phyloP scores from a whole-genome alignment of 2,113 vertebrate species.

The Tinamus guttatus region DNA sequence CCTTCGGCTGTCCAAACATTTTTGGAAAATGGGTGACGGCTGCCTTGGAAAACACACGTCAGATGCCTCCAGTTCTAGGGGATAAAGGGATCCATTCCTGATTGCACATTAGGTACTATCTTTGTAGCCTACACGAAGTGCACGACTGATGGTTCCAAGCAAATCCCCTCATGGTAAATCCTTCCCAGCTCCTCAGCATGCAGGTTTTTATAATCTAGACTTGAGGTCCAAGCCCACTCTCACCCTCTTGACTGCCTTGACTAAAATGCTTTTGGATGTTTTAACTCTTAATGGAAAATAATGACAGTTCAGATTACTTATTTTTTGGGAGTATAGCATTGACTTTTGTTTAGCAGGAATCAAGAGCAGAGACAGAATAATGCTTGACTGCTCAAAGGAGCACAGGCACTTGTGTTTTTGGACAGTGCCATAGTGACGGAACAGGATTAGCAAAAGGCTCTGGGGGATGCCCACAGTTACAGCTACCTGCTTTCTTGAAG shows the following conservation, averaged over 20 bases:
- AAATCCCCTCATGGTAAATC: not conserved
- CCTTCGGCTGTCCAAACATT: not conserved
- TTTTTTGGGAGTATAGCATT: conserved; percentile 19
- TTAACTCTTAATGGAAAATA: not conserved
- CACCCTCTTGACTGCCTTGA: not conserved
- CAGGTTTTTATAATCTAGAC: not conserved
- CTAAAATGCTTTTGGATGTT: not conserved
- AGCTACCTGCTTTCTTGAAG: not conserved
- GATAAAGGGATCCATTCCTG: not conserved
- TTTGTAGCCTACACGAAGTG: not conserved
- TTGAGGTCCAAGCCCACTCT: not conserved
- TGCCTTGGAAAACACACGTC: conserved; percentile 9
- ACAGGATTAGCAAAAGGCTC: conserved; percentile 9
- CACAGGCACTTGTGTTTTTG: not conserved
- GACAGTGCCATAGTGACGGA: not conserved
- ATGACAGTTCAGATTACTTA: not conserved
- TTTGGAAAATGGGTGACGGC: not conserved
- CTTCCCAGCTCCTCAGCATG: not conserved
- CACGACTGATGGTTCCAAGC: not conserved
- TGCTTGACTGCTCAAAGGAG: not conserved
- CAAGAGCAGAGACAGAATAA: not conserved
- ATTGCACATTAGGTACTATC: not conserved
- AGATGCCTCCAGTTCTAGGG: not conserved
- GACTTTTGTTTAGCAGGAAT: conserved; percentile 41
- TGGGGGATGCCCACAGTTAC: not conserved